Conservation (phyloP, 2,797 vertebrate species). For the Leuciscus waleckii region DNA sequence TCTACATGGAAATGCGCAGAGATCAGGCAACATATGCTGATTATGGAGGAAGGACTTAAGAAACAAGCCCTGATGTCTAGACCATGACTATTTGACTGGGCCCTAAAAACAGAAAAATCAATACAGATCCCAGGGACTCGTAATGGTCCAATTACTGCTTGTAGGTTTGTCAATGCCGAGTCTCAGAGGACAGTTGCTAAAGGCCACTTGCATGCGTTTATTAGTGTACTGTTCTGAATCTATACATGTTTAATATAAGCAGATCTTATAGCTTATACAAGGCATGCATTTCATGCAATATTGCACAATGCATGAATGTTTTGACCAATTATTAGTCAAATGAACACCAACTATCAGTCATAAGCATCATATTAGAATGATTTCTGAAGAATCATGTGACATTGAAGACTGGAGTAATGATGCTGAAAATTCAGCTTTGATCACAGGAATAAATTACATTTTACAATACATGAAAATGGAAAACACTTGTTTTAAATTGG, state of each 20-base stretch:
- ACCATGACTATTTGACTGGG: constrained; percentile 71
- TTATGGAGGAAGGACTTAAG: constrained; percentile 61
- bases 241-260: constrained; percentile 58
- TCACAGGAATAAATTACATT: too few species aligned
- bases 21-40: constrained; percentile 57
- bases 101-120: constrained; percentile 75
- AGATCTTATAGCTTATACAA: neutral
- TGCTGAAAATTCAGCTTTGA: neutral
- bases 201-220: constrained; percentile 65
- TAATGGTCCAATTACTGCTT: constrained; percentile 81
- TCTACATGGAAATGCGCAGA: constrained; percentile 19
- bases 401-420: too few species aligned
- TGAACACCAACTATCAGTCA: neutral
- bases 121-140: constrained; percentile 73
- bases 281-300: neutral
- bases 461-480: too few species aligned
- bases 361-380: too few species aligned
- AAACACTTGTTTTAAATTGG: too few species aligned
- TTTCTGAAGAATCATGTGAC: too few species aligned
- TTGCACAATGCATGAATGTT: neutral
- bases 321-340: neutral
- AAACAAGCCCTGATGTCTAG: constrained; percentile 73
- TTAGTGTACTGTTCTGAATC: constrained; percentile 57
- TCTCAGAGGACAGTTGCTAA: constrained; percentile 72
- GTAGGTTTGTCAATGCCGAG: constrained; percentile 76